These are phyloP conservation scores for Hypsibius dujardini DNA, from an alignment of 1,140 invertebrate genomes.

Conservation along the genomic window DNA sequence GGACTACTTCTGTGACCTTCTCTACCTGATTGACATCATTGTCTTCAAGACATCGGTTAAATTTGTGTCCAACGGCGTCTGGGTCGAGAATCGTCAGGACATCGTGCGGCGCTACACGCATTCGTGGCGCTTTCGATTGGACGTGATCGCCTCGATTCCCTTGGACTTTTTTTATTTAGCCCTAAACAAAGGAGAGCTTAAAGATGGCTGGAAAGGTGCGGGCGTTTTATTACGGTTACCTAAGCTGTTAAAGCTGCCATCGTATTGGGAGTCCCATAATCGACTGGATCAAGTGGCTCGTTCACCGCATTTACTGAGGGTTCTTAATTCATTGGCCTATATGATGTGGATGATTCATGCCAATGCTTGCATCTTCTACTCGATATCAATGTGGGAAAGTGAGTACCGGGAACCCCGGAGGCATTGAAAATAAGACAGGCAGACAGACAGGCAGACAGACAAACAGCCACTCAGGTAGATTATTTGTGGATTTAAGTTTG, in stretches of 20 bases:
- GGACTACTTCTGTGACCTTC: slow-evolving; percentile 61
- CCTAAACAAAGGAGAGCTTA: slow-evolving; percentile 43
- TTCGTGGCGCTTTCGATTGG: slow-evolving; percentile 27
- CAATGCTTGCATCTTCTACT: slow-evolving; percentile 77
- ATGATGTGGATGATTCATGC: slow-evolving; percentile 87
- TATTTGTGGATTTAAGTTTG: not conserved
- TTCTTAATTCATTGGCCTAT: slow-evolving; percentile 66
- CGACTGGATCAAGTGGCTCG: slow-evolving; percentile 55
- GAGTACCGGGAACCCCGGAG: too few relatives aligned
- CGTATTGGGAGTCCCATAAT: slow-evolving; percentile 77
- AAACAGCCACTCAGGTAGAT: not conserved
- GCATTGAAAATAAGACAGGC: too few relatives aligned
- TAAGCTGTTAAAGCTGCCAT: slow-evolving; percentile 58
- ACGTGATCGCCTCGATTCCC: slow-evolving; percentile 57
- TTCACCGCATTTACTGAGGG: slow-evolving; percentile 46
- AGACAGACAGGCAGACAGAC: too few relatives aligned
- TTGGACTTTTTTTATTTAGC: slow-evolving; percentile 59
- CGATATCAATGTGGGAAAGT: slow-evolving; percentile 29
- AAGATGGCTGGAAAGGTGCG: slow-evolving; percentile 27
- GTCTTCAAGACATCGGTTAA: slow-evolving; percentile 47
- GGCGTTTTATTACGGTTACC: slow-evolving; percentile 52
- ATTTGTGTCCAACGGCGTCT: not conserved
- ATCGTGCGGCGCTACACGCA: not conserved
- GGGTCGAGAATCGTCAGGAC: not conserved
- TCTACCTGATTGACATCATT: slow-evolving; percentile 66